Evolutionary conservation across 2,797 vertebrate species (phyloP), one percentile per base, ranked within the genome.

Genomic region (Acanthurus tractus): DNA sequence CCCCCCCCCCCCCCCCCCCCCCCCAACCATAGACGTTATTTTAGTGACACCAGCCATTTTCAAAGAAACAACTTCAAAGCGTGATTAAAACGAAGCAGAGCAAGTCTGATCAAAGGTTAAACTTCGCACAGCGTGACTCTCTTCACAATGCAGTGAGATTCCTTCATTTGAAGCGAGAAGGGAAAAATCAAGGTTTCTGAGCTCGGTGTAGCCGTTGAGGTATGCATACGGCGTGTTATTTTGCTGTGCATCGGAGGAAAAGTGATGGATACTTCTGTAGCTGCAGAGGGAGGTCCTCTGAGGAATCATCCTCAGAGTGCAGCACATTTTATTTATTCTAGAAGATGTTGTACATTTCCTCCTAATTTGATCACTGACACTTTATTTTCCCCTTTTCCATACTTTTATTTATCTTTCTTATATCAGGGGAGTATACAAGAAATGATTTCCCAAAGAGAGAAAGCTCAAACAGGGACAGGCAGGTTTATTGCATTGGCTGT

Each of bases 81-180:
- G 0, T 79, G 87, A 92, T 90, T 92, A 89, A 92, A 91, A 91
- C 20, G 77, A 88, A 90, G 63, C 82, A 79, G 78, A 78, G 84
- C 85, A 90, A 64, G 84, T 85, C 77, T 92, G 93, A 94, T 94
- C 88, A 94, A 93, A 94, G 91, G 89, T 94, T 93, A 95, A 93
- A 88, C 82, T 88, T 59, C 20, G 23, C 87, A 71, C 78, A 62
- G 83, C 77, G 48, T 78, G 85, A 83, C 72, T 91, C 76, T 75
- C 71, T 76, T 90, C 72, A 85, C 89, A 91, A 91, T 85, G 84
- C 83, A 81, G 79, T 10, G 67, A 69, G 78, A 78, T 78, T 80
- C 23, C 53, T 82, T 64, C 44, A 65, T 89, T 79, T 89, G 71
- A 87, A 87, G 63, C 17, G 8, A 70, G 40, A 44, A 11, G 13